Percentiles rank a stretch among this genome's conserved stretches.
Conservation (phyloP, 2,797 vertebrate species). For the Phaenicophaeus curvirostris region DNA sequence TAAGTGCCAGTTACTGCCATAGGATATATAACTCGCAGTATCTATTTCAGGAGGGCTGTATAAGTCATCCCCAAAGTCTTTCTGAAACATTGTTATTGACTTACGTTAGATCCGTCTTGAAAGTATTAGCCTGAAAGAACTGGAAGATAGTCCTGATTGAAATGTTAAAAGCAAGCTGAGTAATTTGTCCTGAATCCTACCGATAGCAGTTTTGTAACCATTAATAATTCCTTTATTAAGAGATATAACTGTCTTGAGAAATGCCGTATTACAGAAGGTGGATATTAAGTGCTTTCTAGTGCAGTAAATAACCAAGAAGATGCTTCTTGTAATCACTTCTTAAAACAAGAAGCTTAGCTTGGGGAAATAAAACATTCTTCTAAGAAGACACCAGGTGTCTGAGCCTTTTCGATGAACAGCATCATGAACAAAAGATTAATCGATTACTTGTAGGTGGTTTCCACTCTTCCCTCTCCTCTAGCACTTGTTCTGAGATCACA, state of each 20-base stretch:
- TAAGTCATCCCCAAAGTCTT: not conserved
- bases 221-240: not conserved
- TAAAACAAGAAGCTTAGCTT: not conserved
- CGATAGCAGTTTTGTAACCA: not conserved
- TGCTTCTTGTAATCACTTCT: not conserved
- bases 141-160: not conserved
- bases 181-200: not conserved
- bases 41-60: fast-evolving
- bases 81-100: not conserved
- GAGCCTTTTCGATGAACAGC: not conserved
- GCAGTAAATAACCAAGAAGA: not conserved
- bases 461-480: not conserved
- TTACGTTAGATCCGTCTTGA: not conserved
- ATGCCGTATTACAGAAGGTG: not conserved
- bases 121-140: not conserved
- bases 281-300: not conserved
- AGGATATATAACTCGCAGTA: not conserved
- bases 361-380: not conserved
- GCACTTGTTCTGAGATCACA: not conserved
- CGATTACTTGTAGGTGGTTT: not conserved
- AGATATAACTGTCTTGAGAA: not conserved
- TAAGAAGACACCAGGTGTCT: not conserved
- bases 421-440: not conserved
- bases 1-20: not conserved
- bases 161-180: not conserved